These are phyloP conservation scores for Podarcis raffonei DNA, from an alignment of 2,113 vertebrate species.

Conservation along the genomic window DNA sequence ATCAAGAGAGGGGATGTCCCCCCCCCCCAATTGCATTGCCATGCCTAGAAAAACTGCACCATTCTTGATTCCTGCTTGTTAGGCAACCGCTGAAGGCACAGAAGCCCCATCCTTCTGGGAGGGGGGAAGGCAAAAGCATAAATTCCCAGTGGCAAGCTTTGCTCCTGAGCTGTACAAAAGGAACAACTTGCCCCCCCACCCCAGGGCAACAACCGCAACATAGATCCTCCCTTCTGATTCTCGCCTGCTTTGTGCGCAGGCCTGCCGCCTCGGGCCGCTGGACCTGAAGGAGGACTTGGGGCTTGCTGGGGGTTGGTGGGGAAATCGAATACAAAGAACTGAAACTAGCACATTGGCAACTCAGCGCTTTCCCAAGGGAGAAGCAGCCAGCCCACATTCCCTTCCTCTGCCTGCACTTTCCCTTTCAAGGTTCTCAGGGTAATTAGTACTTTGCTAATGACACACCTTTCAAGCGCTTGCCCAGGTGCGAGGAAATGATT, in stretches of 20 bases:
- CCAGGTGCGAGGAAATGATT: slow-evolving; percentile 28
- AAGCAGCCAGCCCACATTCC: slow-evolving; percentile 22
- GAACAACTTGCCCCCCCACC: too few species aligned
- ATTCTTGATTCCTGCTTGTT: too few species aligned
- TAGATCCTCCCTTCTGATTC: background rate
- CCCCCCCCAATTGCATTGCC: background rate
- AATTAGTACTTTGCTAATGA: slow-evolving; percentile 15
- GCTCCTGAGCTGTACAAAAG: background rate
- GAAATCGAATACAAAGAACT: background rate
- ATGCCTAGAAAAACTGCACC: too few species aligned
- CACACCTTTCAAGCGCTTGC: slow-evolving; percentile 18
- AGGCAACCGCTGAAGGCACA: background rate
- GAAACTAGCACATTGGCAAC: slow-evolving; percentile 10
- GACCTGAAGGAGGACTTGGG: background rate
- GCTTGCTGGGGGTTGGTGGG: background rate
- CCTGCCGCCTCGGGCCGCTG: background rate
- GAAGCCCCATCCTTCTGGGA: background rate
- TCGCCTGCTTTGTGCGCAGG: background rate
- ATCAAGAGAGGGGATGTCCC: background rate
- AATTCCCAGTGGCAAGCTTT: background rate
- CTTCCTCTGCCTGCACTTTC: slow-evolving; percentile 26
- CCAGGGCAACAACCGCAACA: too few species aligned
- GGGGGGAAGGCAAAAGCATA: too few species aligned
- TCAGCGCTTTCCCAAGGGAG: slow-evolving; percentile 1
- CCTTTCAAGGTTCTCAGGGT: slow-evolving; percentile 22